Conservation (phyloP, 2,888 invertebrate species). For the Parelbella ahira region DNA sequence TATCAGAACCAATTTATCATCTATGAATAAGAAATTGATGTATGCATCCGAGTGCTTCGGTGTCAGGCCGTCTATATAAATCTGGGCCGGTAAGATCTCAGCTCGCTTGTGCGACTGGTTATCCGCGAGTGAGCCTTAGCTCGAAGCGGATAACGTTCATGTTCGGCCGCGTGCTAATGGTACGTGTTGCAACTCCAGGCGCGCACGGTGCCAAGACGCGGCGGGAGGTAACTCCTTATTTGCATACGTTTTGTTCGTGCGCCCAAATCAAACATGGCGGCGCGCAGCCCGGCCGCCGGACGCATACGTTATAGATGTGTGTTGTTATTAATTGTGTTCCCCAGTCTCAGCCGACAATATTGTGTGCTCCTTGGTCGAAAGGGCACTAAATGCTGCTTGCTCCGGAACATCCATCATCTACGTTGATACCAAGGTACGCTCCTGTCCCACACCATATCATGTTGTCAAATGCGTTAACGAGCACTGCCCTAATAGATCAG, state of each 20-base stretch:
- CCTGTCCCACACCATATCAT: too few relatives aligned
- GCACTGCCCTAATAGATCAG: too few relatives aligned
- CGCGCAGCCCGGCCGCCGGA: conserved; percentile 28
- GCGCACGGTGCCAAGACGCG: conserved; percentile 57
- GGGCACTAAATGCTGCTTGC: conserved; percentile 1
- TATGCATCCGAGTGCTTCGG: conserved; percentile 46
- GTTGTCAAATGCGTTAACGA: too few relatives aligned
- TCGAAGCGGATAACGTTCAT: conserved; percentile 20
- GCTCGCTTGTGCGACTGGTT: neutral
- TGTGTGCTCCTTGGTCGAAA: conserved; percentile 1
- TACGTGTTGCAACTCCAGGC: conserved; percentile 32
- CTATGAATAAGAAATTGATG: conserved; percentile 58
- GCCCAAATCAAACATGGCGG: conserved; percentile 55
- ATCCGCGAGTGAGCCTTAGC: conserved; percentile 35
- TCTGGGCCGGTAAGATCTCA: conserved; percentile 28
- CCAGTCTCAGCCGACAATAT: conserved; percentile 4
- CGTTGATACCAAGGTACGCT: too few relatives aligned
- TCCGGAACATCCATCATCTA: too few relatives aligned
- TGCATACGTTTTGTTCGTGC: conserved; percentile 68
- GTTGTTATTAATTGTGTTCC: conserved; percentile 14
- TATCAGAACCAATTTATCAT: conserved; percentile 55
- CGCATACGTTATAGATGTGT: conserved; percentile 28
- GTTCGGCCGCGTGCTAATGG: conserved; percentile 18
- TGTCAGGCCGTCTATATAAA: conserved; percentile 35
- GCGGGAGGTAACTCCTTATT: conserved; percentile 66